Conservation (phyloP, 2,888 invertebrate species). For the Ceraclea dissimilis region DNA sequence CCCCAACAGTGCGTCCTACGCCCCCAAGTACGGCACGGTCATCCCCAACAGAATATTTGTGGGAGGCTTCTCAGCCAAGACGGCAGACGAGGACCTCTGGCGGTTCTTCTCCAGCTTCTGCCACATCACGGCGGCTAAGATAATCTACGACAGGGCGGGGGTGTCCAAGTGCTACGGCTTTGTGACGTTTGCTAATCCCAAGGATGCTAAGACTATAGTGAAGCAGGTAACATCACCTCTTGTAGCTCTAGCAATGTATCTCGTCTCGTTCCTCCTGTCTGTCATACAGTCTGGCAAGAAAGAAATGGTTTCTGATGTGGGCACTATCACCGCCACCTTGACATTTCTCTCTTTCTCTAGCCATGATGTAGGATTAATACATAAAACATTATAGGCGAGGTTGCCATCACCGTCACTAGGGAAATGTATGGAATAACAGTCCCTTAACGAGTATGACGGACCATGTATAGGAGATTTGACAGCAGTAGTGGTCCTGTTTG, state of each 20-base stretch:
- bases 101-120: slow-evolving; percentile 87
- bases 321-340: no score
- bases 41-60: slow-evolving; percentile 95
- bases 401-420: no score
- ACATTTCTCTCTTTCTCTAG: no score
- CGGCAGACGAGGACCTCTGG: slow-evolving; percentile 86
- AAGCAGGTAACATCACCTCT: slow-evolving; percentile 47
- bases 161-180: slow-evolving; percentile 91
- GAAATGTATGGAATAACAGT: no score
- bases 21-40: slow-evolving; percentile 66
- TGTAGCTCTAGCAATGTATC: no score
- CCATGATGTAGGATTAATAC: no score
- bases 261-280: no score
- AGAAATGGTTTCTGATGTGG: not conserved
- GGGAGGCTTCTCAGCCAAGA: slow-evolving; percentile 89
- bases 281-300: no score
- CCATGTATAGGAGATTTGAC: not conserved
- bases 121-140: slow-evolving; percentile 86
- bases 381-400: no score
- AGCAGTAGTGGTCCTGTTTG: no score
- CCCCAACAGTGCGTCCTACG: slow-evolving; percentile 42
- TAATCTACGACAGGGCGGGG: slow-evolving; percentile 90
- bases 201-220: slow-evolving; percentile 45
- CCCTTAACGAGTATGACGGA: no score
- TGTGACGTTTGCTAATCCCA: slow-evolving; percentile 56